phyloP scores from a whole-genome alignment of 2,797 vertebrate species.

The Taeniopygia guttata region DNA sequence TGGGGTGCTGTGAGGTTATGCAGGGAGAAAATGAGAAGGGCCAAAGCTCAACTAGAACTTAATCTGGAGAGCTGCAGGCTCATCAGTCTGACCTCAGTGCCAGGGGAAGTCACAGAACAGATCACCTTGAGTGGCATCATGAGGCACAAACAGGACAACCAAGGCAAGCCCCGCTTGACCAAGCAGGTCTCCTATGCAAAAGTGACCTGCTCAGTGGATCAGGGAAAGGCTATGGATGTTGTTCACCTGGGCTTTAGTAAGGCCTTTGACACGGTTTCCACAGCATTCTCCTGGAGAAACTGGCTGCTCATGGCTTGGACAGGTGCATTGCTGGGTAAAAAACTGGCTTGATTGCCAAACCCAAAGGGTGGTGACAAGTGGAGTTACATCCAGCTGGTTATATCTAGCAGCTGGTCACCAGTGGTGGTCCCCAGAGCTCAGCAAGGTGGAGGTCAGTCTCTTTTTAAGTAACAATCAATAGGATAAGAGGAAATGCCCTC shows the following conservation, averaged over 20 bases:
- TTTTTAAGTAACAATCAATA: background rate
- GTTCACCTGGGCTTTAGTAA: background rate
- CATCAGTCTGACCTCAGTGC: background rate
- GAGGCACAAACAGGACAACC: background rate
- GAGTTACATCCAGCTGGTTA: background rate
- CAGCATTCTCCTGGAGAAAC: background rate
- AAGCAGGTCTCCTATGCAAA: background rate
- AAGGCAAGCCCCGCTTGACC: background rate
- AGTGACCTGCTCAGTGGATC: background rate
- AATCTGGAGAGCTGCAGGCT: background rate
- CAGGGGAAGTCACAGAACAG: background rate
- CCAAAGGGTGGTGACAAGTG: background rate
- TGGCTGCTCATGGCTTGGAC: background rate
- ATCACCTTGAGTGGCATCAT: background rate
- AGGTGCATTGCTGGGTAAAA: background rate
- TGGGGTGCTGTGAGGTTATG: background rate
- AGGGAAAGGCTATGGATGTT: background rate
- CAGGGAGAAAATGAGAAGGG: background rate
- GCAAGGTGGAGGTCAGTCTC: background rate
- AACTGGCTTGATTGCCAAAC: background rate
- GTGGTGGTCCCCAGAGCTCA: background rate
- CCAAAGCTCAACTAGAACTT: background rate
- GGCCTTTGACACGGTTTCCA: background rate
- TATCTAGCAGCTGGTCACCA: background rate
- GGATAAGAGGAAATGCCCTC: background rate